Evolutionary conservation across 2,888 invertebrate genomes (phyloP), one percentile per base, ranked within the genome.

Genomic region (Bombylius discolor): DNA sequence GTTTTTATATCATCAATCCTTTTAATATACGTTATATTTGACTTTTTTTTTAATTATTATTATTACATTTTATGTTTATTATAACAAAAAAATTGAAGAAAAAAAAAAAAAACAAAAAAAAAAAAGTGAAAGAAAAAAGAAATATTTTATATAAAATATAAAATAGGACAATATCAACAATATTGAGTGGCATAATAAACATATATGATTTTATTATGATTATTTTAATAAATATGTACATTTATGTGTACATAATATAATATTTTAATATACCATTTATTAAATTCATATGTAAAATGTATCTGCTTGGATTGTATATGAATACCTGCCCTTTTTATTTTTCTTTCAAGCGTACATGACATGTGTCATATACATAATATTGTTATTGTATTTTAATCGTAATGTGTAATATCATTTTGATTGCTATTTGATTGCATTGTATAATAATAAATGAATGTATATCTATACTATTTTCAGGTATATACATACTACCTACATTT

Each of bases 361-460:
- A 34, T 36, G 9, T 14, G 14, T 48, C 36, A 13, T 42, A 42
- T 39, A 39, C 9, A 9, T 4, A 23, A 23, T 23, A 23, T 23
- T 23, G 23, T 23, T 23, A 23, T 23, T 23, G 23, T 23, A 23
- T 23, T 23, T 23, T 23, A 23, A 23, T 23, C 36, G 47, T 9
- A 31, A n/a, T n/a, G 13, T 23, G 54, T 54, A 54, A 54, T 54
- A 49, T 54, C 49, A 44, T 54, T 54, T 54, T 58, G 58, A 58
- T 58, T 58, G 54, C 48, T 56, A 49, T 56, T 58, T 58, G 58
- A 58, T 58, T 58, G 53, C 58, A 54, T 47, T 32, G 39, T 42
- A 11, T 42, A 42, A 42, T 42, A 42, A 42, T 42, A 11, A 23
- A 23, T 23, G 23, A 23, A 23, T 23, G 23, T 23, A 23, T 23